A percentile compares a stretch with the other conserved stretches of the same genome.
phyloP scores from a whole-genome alignment of 2,113 vertebrate genomes.

The Istiophorus platypterus region DNA sequence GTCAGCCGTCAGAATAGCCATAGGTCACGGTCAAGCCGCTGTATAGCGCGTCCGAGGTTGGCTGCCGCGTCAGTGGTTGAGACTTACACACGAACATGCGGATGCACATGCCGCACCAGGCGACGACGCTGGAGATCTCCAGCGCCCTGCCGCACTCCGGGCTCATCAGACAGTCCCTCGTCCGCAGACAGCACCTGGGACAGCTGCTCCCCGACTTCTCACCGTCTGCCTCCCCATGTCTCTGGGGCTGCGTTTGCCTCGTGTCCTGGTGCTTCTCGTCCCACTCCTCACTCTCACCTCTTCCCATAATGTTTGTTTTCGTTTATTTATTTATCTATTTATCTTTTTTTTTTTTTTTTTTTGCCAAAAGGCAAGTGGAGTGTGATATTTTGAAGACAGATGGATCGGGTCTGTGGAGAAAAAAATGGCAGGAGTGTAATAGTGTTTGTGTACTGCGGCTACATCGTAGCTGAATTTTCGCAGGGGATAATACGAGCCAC shows the following conservation, averaged over 20 bases:
- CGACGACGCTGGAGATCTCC: slow-evolving; percentile 78
- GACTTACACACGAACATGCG: slow-evolving; percentile 81
- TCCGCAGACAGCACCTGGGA: slow-evolving; percentile 75
- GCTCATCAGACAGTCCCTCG: slow-evolving; percentile 82
- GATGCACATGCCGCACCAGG: slow-evolving; percentile 81
- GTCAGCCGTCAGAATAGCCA: background rate
- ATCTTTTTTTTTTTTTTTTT: too few species aligned
- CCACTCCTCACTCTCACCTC: slow-evolving; percentile 53
- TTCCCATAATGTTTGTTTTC: slow-evolving; percentile 54
- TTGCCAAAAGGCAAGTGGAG: background rate
- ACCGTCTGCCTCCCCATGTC: background rate
- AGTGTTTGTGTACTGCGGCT: background rate
- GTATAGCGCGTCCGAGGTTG: background rate
- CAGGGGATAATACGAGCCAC: background rate
- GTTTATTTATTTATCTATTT: too few species aligned
- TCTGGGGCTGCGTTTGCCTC: slow-evolving; percentile 56
- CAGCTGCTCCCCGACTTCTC: slow-evolving; percentile 53
- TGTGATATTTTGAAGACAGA: background rate
- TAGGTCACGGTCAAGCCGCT: too few species aligned
- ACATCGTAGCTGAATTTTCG: background rate
- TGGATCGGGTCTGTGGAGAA: slow-evolving; percentile 28
- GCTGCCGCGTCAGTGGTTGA: background rate
- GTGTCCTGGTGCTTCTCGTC: slow-evolving; percentile 44
- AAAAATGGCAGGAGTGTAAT: background rate
- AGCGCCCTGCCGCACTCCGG: slow-evolving; percentile 79